Percentiles rank a stretch among this genome's conserved stretches.
Evolutionary conservation across 2,113 vertebrate species (phyloP).

Genomic region (Thalassarche chlororhynchos): DNA sequence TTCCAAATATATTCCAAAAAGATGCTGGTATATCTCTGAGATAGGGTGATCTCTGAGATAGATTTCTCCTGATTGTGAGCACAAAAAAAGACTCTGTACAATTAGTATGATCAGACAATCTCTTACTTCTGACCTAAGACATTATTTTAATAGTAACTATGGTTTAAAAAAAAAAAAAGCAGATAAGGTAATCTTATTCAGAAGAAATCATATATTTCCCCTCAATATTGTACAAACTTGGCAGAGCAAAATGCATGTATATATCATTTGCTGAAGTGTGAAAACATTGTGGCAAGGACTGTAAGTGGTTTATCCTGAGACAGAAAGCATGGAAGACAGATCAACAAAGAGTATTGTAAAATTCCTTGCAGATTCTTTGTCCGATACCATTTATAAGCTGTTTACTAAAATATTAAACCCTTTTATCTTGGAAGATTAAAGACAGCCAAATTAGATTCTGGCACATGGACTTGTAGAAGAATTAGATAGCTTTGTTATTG

Average conservation of each 20-base stretch:
- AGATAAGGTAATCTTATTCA: background rate
- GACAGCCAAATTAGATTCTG: constrained; percentile 31
- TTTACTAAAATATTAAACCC: constrained; percentile 38
- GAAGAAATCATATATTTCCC: background rate
- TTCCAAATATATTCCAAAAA: background rate
- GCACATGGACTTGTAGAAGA: background rate
- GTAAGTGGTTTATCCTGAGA: background rate
- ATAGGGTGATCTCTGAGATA: background rate
- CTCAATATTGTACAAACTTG: background rate
- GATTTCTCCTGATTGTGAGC: background rate
- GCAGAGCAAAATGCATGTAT: background rate
- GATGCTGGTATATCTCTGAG: background rate
- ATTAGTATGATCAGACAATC: background rate
- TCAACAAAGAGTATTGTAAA: background rate
- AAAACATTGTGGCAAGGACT: background rate
- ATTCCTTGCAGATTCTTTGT: constrained; percentile 6
- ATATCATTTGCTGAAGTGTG: background rate
- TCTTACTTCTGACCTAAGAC: background rate
- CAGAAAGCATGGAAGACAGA: background rate
- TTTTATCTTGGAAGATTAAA: constrained; percentile 54
- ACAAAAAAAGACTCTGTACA: background rate
- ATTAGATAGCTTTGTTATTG: constrained; percentile 25
- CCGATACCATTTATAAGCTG: constrained; percentile 36
- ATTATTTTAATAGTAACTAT: background rate
- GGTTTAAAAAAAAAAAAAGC: background rate